Conservation (phyloP, 1,140 invertebrate species). For the Drosophila teissieri region DNA sequence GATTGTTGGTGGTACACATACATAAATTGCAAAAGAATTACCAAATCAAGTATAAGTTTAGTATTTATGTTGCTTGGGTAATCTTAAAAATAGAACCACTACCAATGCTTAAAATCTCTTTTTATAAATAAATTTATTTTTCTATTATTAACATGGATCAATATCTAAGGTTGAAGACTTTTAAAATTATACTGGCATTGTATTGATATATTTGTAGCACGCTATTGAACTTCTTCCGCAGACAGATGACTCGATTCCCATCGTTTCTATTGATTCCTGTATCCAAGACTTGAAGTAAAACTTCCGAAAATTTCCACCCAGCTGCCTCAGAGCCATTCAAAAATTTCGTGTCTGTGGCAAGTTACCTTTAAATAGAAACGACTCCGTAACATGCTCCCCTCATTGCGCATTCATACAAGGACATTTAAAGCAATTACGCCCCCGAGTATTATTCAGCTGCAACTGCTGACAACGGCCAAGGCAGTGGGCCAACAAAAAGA, state of each 20-base stretch:
- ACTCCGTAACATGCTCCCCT: conserved; percentile 31
- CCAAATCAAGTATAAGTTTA: background rate
- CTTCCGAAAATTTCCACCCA: conserved; percentile 1
- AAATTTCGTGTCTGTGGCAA: conserved; percentile 29
- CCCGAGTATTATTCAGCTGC: conserved; percentile 78
- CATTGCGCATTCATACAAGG: conserved; percentile 75
- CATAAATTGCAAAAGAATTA: conserved; percentile 5
- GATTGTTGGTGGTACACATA: conserved; percentile 14
- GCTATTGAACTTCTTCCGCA: background rate
- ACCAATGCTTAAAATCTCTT: too few species aligned
- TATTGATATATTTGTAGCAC: conserved; percentile 10
- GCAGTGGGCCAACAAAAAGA: conserved; percentile 36
- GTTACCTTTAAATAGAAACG: conserved; percentile 60
- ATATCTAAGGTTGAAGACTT: background rate
- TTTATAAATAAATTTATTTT: too few species aligned
- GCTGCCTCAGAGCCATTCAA: background rate
- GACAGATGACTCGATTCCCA: conserved; percentile 30
- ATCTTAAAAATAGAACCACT: background rate
- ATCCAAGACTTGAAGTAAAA: conserved; percentile 30
- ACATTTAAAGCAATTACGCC: conserved; percentile 82
- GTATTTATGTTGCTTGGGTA: background rate
- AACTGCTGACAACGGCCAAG: conserved; percentile 70
- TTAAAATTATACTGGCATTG: too few species aligned
- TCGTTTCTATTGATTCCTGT: conserved; percentile 15
- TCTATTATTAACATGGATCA: too few species aligned